Percentiles rank a stretch among this genome's conserved stretches.
Conservation (phyloP, 1,140 invertebrate species). For the Megalopta genalis region DNA sequence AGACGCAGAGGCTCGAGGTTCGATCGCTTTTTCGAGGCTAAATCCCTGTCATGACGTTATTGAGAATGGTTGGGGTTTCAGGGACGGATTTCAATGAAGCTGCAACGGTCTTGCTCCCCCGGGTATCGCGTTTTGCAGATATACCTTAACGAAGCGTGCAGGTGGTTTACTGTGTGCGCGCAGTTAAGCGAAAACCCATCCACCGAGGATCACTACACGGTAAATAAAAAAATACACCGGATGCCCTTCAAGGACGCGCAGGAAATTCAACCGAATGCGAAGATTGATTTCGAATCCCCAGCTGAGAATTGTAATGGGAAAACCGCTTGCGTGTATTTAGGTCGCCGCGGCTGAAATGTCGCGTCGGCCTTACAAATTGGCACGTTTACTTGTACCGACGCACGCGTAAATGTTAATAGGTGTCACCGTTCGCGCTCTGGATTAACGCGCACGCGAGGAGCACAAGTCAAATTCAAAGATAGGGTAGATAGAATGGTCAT, state of each 20-base stretch:
- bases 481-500: too few species aligned
- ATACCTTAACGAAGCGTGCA: constrained; percentile 36
- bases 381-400: too few species aligned
- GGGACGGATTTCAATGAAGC: constrained; percentile 45
- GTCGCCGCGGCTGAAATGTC: too few species aligned
- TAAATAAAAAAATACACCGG: constrained; percentile 6
- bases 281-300: constrained; percentile 2
- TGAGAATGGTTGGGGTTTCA: constrained; percentile 33
- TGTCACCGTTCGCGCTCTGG: too few species aligned
- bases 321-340: neutral
- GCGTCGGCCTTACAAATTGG: too few species aligned
- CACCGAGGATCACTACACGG: constrained; percentile 17
- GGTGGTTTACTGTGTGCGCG: constrained; percentile 16
- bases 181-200: constrained; percentile 32
- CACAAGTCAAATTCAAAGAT: too few species aligned
- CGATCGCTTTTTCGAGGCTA: constrained; percentile 33
- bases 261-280: neutral
- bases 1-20: constrained; percentile 18
- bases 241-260: constrained; percentile 8
- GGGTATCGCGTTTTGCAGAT: constrained; percentile 39
- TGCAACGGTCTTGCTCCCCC: neutral
- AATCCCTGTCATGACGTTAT: constrained; percentile 42
- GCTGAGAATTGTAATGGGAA: neutral
- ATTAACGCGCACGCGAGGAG: too few species aligned
- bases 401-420: too few species aligned